Conservation (phyloP, 2,113 vertebrate genomes). For the Eudyptes chrysolophus region DNA sequence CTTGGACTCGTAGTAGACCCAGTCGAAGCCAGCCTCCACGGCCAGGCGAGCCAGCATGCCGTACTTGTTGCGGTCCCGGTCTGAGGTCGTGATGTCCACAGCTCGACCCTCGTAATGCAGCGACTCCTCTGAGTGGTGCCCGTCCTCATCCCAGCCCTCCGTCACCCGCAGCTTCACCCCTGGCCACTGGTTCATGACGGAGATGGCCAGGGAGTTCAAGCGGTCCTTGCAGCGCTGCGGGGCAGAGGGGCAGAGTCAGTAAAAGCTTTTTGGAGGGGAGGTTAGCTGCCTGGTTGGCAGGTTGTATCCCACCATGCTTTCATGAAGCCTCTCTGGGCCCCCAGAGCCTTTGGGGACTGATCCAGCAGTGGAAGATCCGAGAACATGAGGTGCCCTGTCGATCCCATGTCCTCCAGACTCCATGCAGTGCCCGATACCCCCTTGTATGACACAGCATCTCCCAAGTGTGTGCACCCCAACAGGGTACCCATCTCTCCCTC, state of each 20-base stretch:
- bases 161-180: slow-evolving; percentile 91
- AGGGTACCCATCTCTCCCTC: neutral
- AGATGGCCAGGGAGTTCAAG: slow-evolving; percentile 94
- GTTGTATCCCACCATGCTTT: neutral
- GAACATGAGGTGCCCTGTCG: neutral
- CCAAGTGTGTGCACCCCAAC: neutral
- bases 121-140: slow-evolving; percentile 89
- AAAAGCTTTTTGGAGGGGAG: neutral
- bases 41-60: slow-evolving; percentile 91
- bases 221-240: slow-evolving; percentile 96
- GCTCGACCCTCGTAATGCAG: slow-evolving; percentile 92
- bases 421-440: fast-evolving
- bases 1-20: slow-evolving; percentile 94
- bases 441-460: neutral
- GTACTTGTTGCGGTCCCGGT: slow-evolving; percentile 91
- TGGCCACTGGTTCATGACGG: slow-evolving; percentile 94
- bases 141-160: slow-evolving; percentile 93
- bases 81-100: slow-evolving; percentile 92
- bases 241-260: neutral
- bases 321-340: neutral
- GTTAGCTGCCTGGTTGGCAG: neutral
- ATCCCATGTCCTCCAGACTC: neutral
- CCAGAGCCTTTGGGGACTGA: neutral
- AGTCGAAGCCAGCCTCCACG: slow-evolving; percentile 91
- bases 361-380: neutral